Conservation (phyloP, 2,113 vertebrate genomes). For the Loxodonta africana region DNA sequence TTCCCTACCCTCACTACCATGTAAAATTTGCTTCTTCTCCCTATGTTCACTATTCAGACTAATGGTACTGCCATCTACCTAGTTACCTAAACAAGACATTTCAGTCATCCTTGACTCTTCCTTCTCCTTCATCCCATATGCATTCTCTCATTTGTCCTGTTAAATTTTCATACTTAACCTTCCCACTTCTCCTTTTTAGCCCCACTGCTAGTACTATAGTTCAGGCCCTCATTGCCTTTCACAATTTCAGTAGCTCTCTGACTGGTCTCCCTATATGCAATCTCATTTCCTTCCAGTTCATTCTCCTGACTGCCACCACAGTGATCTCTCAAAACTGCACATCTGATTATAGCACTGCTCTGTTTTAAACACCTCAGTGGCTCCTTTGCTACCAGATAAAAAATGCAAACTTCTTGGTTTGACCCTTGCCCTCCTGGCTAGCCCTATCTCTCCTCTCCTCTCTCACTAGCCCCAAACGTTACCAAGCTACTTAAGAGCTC, state of each 20-base stretch:
- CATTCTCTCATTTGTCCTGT: neutral
- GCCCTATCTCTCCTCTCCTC: neutral
- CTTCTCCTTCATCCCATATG: neutral
- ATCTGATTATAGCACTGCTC: neutral
- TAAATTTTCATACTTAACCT: neutral
- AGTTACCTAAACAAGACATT: neutral
- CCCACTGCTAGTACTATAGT: neutral
- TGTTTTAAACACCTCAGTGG: neutral
- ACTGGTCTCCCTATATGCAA: slow-evolving; percentile 5
- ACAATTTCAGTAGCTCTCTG: neutral
- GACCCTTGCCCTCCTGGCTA: neutral
- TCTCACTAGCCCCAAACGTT: neutral
- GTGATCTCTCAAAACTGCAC: neutral
- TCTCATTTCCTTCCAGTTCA: neutral
- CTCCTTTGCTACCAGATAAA: slow-evolving; percentile 20
- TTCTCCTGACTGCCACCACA: neutral
- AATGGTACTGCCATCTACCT: neutral
- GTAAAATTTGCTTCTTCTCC: neutral
- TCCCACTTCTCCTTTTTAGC: neutral
- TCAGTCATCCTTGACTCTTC: neutral
- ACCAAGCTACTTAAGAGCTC: neutral
- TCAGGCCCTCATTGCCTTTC: neutral
- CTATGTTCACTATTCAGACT: slow-evolving; percentile 11
- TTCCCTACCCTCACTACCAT: neutral
- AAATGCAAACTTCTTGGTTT: neutral